Evolutionary conservation across 2,888 invertebrate genomes (phyloP), one percentile per base, ranked within the genome.

Genomic region (Napeogenes sylphis): DNA sequence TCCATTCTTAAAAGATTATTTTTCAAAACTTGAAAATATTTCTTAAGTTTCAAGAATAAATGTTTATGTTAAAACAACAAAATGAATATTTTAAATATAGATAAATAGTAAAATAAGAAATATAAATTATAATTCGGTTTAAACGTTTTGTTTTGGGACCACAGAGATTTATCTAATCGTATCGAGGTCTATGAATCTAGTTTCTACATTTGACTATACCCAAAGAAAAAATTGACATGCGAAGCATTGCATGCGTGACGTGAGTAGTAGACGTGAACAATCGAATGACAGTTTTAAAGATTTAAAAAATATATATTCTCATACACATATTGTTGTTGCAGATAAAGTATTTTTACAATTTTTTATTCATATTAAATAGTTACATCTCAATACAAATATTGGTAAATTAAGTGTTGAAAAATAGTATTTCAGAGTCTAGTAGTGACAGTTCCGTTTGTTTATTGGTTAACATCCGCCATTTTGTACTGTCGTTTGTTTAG

Each of bases 401-500:
- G 68, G 70, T 73, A 79, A 81, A 78, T 73, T 79, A 81, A 80
- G 81, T 82, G 78, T 75, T 71, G 73, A 73, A 66, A 64, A 73
- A 72, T 73, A 74, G 59, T 69, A 65, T 61, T 80, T 78, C 69
- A 65, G 72, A 77, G 72, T 78, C 55, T 75, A 82, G 75, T 82
- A 79, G 84, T 86, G 85, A 87, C 83, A 85, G 83, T 83, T 86
- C 85, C 87, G 88, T 89, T 89, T 90, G 89, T 88, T 90, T 90
- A 87, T 90, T 89, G 89, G 89, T 88, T 89, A 88, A 82, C 86
- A 88, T 87, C 90, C 90, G 90, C 90, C 90, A 90, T 90, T 90
- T 90, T 90, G 90, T 90, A 87, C 87, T 87, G 85, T 90, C 90
- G 90, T 89, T 90, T 90, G 89, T 90, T 88, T 89, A 90, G 87